These are phyloP conservation scores for Sinelater perroti DNA, from an alignment of 2,888 invertebrate genomes.

Conservation along the genomic window DNA sequence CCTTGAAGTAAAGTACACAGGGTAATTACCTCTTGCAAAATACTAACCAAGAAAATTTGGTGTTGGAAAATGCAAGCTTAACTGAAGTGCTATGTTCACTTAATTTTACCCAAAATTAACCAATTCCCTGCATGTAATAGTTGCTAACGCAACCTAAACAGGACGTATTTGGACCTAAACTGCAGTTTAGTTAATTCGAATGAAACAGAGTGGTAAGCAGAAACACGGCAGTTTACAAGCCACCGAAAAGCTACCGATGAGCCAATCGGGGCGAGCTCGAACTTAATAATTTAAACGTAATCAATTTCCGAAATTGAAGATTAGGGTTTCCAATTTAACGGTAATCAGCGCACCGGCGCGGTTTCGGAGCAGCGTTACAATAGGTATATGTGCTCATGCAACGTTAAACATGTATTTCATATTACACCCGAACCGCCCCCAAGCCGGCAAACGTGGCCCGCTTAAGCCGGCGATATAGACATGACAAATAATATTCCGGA, in stretches of 20 bases:
- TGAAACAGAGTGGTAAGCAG: not conserved
- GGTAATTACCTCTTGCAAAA: too few relatives aligned
- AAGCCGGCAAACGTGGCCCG: conserved; percentile 15
- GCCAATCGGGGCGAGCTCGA: conserved; percentile 16
- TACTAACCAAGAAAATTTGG: too few relatives aligned
- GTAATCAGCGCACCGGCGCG: conserved; percentile 40
- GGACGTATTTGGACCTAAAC: too few relatives aligned
- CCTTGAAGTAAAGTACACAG: too few relatives aligned
- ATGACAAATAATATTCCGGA: conserved; percentile 43
- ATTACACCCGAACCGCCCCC: conserved; percentile 15
- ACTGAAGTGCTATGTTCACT: too few relatives aligned
- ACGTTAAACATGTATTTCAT: conserved; percentile 30
- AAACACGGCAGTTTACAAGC: not conserved
- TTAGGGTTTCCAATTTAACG: conserved; percentile 42
- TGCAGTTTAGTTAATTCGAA: too few relatives aligned
- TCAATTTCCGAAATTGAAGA: conserved; percentile 33
- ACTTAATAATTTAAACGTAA: conserved; percentile 29
- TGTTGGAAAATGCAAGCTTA: too few relatives aligned
- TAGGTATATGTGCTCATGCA: conserved; percentile 32
- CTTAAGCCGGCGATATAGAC: conserved; percentile 25
- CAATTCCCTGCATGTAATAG: too few relatives aligned
- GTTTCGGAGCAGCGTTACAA: conserved; percentile 32
- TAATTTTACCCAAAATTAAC: too few relatives aligned
- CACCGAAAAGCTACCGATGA: conserved; percentile 17
- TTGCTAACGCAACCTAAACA: too few relatives aligned